These are phyloP conservation scores for Volucella inanis DNA, from an alignment of 2,888 invertebrate genomes.

Conservation along the genomic window DNA sequence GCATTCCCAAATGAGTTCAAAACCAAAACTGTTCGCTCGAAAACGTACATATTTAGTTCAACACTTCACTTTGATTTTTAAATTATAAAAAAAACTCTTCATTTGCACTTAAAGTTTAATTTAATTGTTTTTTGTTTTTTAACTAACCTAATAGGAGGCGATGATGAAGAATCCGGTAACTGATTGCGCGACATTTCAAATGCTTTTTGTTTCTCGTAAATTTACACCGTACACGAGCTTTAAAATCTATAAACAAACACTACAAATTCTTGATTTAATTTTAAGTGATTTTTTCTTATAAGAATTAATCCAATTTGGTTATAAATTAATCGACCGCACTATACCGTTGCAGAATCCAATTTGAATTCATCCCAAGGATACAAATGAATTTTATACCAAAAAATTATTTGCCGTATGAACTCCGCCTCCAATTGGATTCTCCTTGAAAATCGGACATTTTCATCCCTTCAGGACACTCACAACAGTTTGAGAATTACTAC, in stretches of 20 bases:
- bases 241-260: not conserved
- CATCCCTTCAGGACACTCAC: slow-evolving; percentile 48
- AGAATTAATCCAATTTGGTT: slow-evolving; percentile 3
- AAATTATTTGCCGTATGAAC: slow-evolving; percentile 6
- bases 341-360: slow-evolving; percentile 46
- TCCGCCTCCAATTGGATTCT: slow-evolving; percentile 53
- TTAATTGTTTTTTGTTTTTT: not conserved
- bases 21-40: no score
- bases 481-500: slow-evolving; percentile 10
- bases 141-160: slow-evolving; percentile 86
- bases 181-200: slow-evolving; percentile 85
- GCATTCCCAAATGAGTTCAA: no score
- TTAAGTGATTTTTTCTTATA: not conserved
- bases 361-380: slow-evolving; percentile 62
- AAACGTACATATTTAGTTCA: no score
- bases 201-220: not conserved
- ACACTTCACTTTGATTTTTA: no score
- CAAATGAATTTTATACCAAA: slow-evolving; percentile 53
- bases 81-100: not conserved
- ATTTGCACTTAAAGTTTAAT: not conserved
- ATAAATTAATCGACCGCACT: slow-evolving; percentile 19
- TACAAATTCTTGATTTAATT: not conserved
- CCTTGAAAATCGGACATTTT: slow-evolving; percentile 5
- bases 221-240: not conserved
- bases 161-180: slow-evolving; percentile 88